phyloP scores from a whole-genome alignment of 1,140 invertebrate genomes.

The Drosophila burlai region DNA sequence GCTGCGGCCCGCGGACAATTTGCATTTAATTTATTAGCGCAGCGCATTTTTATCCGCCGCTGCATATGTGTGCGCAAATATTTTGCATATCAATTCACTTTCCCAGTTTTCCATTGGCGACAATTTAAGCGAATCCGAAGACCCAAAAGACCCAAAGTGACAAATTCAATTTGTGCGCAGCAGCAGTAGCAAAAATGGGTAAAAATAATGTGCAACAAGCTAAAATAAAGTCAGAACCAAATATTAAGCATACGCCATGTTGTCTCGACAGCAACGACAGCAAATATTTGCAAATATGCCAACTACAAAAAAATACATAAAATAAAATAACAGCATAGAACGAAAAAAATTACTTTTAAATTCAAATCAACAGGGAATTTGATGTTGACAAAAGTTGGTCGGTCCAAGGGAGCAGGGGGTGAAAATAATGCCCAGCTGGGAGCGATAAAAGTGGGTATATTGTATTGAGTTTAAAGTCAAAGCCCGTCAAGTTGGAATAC shows the following conservation, averaged over 20 bases:
- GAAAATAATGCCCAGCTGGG: slow-evolving; percentile 33
- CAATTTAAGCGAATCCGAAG: slow-evolving; percentile 39
- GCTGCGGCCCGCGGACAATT: slow-evolving; percentile 29
- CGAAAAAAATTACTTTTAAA: slow-evolving; percentile 52
- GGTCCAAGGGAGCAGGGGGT: neutral
- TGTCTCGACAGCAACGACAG: slow-evolving; percentile 41
- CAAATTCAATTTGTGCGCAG: slow-evolving; percentile 54
- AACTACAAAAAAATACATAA: slow-evolving; percentile 21
- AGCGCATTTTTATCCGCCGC: slow-evolving; percentile 36
- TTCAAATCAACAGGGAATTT: slow-evolving; percentile 60
- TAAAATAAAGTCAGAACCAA: slow-evolving; percentile 45
- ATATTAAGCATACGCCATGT: slow-evolving; percentile 57
- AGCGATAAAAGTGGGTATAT: slow-evolving; percentile 26
- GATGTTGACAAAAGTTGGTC: slow-evolving; percentile 31
- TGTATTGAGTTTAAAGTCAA: slow-evolving; percentile 31
- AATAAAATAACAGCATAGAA: slow-evolving; percentile 1
- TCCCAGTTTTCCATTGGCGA: slow-evolving; percentile 18
- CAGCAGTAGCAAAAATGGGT: neutral
- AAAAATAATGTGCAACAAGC: slow-evolving; percentile 46
- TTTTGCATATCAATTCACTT: slow-evolving; percentile 51
- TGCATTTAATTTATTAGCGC: slow-evolving; percentile 49
- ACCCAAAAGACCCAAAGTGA: slow-evolving; percentile 35
- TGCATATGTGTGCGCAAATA: slow-evolving; percentile 46
- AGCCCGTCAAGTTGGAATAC: slow-evolving; percentile 25
- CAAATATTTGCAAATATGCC: slow-evolving; percentile 54